Evolutionary conservation across 2,888 invertebrate species (phyloP).

Genomic region (Diarsia brunnea): DNA sequence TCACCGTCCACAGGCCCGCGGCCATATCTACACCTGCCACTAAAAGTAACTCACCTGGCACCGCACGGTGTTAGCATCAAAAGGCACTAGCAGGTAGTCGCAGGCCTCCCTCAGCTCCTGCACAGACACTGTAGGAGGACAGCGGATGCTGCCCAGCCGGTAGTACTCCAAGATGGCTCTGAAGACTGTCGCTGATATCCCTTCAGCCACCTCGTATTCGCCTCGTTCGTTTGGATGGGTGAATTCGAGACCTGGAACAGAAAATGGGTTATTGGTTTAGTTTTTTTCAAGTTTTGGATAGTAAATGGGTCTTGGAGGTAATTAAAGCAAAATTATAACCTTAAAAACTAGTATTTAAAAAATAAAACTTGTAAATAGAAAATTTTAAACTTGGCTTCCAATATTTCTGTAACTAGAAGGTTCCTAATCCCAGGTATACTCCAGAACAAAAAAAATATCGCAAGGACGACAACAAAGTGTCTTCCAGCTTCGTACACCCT

Average conservation of each 20-base stretch:
- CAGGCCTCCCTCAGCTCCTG: slow-evolving; percentile 99
- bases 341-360: too few relatives aligned
- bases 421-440: too few relatives aligned
- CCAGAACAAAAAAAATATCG: too few relatives aligned
- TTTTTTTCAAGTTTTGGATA: too few relatives aligned
- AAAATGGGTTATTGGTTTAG: background rate
- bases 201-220: slow-evolving; percentile 99
- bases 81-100: slow-evolving; percentile 99
- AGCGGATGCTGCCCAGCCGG: slow-evolving; percentile 96
- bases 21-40: background rate
- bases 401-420: too few relatives aligned
- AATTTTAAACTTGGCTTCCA: too few relatives aligned
- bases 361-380: too few relatives aligned
- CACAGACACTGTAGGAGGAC: slow-evolving; percentile 98
- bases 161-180: slow-evolving; percentile 98
- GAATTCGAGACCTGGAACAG: slow-evolving; percentile 93
- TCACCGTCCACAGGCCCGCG: too few relatives aligned
- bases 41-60: slow-evolving; percentile 89
- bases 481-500: too few relatives aligned
- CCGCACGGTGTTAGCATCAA: slow-evolving; percentile 98
- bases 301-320: too few relatives aligned
- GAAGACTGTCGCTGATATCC: slow-evolving; percentile 98
- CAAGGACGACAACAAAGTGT: too few relatives aligned
- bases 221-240: slow-evolving; percentile 98
- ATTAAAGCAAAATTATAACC: too few relatives aligned